Base-by-base conservation (phyloP, 1,140 invertebrate species). In the Heliconius congener region DNA sequence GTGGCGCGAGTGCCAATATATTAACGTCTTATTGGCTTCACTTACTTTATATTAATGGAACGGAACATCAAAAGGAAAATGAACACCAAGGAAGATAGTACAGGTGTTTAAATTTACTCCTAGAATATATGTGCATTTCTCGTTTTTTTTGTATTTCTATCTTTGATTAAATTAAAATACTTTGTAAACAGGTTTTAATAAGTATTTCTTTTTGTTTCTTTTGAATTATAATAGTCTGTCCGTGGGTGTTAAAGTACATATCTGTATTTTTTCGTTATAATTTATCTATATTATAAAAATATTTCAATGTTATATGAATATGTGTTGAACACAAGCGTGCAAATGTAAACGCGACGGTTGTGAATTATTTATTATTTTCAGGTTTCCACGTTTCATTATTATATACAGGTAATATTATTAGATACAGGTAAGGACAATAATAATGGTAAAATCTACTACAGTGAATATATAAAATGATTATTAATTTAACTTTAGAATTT, bases 11-110 rank as follows among this genome's bases (percentile, higher is more conserved):
- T 77, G 75, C 60, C 46, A 72, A 52, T 80, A 80, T 72, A 52
- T 81, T 76, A 81, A 6, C 55, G 60, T 66, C 37, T 81, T 81
- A 77, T 81, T 74, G 60, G 75, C 55, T 50, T 57, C 71, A 50
- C 70, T 70, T 71, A 76, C 73, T 57, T 77, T 55, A 71, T 57
- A 34, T 71, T 52, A 81, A 81, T 77, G 79, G 79, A 74, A 73
- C 79, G 71, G 75, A 81, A 81, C 79, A 74, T 81, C 79, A 81
- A 81, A 77, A 73, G 76, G 71, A 74, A 77, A 46, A 39, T 46
- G 74, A 23, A 80, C 74, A 72, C 78, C 78, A 71, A 52, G 66
- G 78, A 66, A 78, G 77, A 55, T 30, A 71, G 46, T 37, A 72
- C 76, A 77, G 66, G 76, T 77, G 76, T 60, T 76, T 76, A 71